A percentile compares a stretch with the other conserved stretches of the same genome.
phyloP scores from a whole-genome alignment of 1,140 invertebrate species.

The Whitmania pigra region DNA sequence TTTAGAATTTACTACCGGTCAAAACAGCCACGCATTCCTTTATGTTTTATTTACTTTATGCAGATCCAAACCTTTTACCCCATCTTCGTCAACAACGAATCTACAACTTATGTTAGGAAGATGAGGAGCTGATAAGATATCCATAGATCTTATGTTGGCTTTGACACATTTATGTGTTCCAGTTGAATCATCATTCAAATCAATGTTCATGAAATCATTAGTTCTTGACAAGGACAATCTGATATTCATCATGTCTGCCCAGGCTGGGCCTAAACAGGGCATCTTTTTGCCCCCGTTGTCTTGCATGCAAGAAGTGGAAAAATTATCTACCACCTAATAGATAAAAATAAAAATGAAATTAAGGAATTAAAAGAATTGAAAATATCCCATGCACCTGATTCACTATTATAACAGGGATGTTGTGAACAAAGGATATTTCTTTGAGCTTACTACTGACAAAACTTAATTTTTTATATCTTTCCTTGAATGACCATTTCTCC shows the following conservation, averaged over 20 bases:
- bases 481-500: conserved; percentile 42
- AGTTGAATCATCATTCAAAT: not conserved
- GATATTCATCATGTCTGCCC: conserved; percentile 7
- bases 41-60: too few species aligned
- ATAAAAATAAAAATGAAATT: conserved; percentile 21
- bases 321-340: conserved; percentile 14
- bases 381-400: conserved; percentile 51
- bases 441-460: conserved; percentile 49
- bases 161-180: conserved; percentile 4
- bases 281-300: conserved; percentile 15
- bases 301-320: not conserved
- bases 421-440: conserved; percentile 46
- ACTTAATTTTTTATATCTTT: conserved; percentile 50
- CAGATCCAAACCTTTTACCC: conserved; percentile 28
- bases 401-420: conserved; percentile 53
- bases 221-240: not conserved
- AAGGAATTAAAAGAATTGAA: conserved; percentile 27
- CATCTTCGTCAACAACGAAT: conserved; percentile 38
- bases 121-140: conserved; percentile 43
- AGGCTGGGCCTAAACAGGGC: conserved; percentile 29
- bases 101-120: conserved; percentile 31
- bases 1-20: too few species aligned
- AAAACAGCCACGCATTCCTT: too few species aligned
- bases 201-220: not conserved
- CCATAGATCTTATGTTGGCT: conserved; percentile 32